Evolutionary conservation across 2,113 vertebrate genomes (phyloP), one percentile per base, ranked within the genome.

Genomic region (Macrotis lagotis): DNA sequence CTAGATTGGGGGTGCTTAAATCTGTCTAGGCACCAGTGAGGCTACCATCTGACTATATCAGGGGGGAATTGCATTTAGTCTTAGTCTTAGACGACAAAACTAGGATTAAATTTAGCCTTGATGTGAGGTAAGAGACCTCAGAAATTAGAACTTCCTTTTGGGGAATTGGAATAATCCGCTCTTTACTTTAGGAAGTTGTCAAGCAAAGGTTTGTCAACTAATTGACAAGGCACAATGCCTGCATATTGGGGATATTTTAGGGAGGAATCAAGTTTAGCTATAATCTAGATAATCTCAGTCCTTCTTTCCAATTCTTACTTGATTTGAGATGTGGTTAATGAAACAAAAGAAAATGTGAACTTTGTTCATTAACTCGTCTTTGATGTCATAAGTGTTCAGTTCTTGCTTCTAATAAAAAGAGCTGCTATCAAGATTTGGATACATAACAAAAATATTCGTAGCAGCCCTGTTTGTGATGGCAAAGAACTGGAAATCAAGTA

Each of bases 1-100:
- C 51, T 89, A 83, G 94, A 49, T 37, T 10, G 16, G 92, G 92
- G 51, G 48, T 88, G n/a, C 51, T 92, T n/a, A 47, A 92, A 44
- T 66, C 9, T 48, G 50, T 90, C 31, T n/a, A 92, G 88, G 44
- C 11, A 90, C 22, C 2, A 4, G 19, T 2, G 37, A 91, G 16
- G 3, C 74, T 48, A 8, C 44, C 24, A 53, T 37, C 31, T 0
- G 1, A n/a, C 44, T 50, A 10, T 48, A 51, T 74, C 88, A n/a
- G 91, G 93, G 93, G 6, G 37, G 37, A 37, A 19, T n/a, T 74
- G 0, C 31, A 74, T 74, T 74, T 31, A 7, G 8, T 59, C n/a
- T 74, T 37, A 4, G 59, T n/a, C 59, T n/a, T 74, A 37, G 37
- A 74, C n/a, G 59, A n/a, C 31, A n/a, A 10, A 74, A 0, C 14